Evolutionary conservation across 1,140 invertebrate genomes (phyloP).

Genomic region (Meloidogyne hapla): DNA sequence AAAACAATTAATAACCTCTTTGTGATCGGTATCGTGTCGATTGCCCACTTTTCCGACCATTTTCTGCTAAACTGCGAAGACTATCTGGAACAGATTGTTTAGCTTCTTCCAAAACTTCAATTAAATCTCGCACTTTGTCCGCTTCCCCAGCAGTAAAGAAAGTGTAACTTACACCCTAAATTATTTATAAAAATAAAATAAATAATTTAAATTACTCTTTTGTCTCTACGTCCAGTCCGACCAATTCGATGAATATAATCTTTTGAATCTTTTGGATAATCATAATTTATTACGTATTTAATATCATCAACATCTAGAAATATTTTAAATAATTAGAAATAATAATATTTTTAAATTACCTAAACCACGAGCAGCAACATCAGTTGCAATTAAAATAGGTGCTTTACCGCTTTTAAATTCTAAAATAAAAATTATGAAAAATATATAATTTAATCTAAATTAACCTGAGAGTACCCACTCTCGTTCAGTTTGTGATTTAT

Average conservation of each 20-base stretch:
- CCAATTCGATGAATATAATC: constrained; percentile 95
- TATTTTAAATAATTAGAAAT: constrained; percentile 33
- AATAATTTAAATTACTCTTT: constrained; percentile 53
- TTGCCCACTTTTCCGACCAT: too few relatives aligned
- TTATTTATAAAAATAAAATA: not conserved
- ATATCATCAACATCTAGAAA: constrained; percentile 98
- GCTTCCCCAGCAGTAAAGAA: constrained; percentile 91
- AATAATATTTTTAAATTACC: too few relatives aligned
- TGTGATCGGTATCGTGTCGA: too few relatives aligned
- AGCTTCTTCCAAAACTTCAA: constrained; percentile 49
- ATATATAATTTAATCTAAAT: not conserved
- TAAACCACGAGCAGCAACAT: constrained; percentile 90
- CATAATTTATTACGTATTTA: constrained; percentile 98
- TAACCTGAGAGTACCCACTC: constrained; percentile 24
- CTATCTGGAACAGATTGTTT: constrained; percentile 40
- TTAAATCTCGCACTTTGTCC: constrained; percentile 52
- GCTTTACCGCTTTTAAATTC: constrained; percentile 83
- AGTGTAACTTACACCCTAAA: constrained; percentile 86
- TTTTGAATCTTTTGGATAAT: constrained; percentile 79
- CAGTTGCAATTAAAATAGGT: constrained; percentile 85
- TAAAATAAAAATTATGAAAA: not conserved
- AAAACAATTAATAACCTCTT: too few relatives aligned
- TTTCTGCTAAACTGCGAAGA: not conserved
- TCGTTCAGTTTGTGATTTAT: constrained; percentile 85
- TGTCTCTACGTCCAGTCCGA: constrained; percentile 84